Evolutionary conservation across 2,888 invertebrate genomes (phyloP), one percentile per base, ranked within the genome.

Genomic region (Latrodectus elegans): DNA sequence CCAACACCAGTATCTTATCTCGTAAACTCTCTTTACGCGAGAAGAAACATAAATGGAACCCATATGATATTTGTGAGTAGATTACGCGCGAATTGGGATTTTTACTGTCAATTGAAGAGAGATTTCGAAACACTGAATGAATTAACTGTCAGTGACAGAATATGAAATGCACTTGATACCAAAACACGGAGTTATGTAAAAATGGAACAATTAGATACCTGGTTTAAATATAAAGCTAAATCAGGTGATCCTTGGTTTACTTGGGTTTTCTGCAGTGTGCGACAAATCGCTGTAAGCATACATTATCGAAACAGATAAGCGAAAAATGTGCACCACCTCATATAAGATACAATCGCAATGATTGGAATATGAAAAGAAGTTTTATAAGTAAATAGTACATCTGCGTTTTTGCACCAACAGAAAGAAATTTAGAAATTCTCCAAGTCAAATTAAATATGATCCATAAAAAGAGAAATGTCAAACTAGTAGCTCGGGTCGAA

Each of bases 101-200:
- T 65, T 68, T 77, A 68, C n/a, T 70, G 78, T 70, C 78, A 79
- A 11, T 15, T 60, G 53, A 26, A 38, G 4, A 70, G 11, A 22
- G 78, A 79, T 22, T 78, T 78, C 38, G 67, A 78, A 78, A 67
- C 78, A 12, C 49, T 79, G 38, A 68, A 68, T n/a, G 70, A 79
- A 38, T 22, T 53, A 22, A 77, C 67, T 4, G 51, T 77, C 17
- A 65, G 51, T 4, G 68, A 77, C 51, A 67, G 51, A 51, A 68
- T 71, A 55, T 79, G 71, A 12, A 52, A 55, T 52, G 53, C 70
- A n/a, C 71, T 70, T 15, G 38, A 70, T 55, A 10, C n/a, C 26
- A 70, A 79, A 70, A 52, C 55, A 55, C 68, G 17, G 71, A 70
- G 15, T 10, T 52, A 60, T 9, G 49, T 80, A 38, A 60, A 64